A percentile compares a stretch with the other conserved stretches of the same genome.
phyloP scores from a whole-genome alignment of 2,888 invertebrate genomes.

The Nowickia ferox region DNA sequence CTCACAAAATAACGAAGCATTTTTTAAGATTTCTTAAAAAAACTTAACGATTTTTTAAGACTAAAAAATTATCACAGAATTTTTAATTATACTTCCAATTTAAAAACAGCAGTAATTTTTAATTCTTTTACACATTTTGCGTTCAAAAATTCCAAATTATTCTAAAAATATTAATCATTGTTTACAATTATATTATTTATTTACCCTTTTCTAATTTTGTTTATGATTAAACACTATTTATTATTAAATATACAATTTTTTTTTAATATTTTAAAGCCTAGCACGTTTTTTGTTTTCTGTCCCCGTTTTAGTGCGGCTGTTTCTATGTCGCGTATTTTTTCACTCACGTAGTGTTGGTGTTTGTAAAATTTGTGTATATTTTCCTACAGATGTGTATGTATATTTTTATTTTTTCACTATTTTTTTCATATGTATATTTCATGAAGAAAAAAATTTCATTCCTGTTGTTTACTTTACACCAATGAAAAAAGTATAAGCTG shows the following conservation, averaged over 20 bases:
- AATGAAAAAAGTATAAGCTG: constrained; percentile 25
- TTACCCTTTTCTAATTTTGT: constrained; percentile 46
- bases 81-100: constrained; percentile 22
- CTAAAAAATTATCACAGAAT: constrained; percentile 9
- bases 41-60: background rate
- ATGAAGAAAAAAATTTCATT: constrained; percentile 46
- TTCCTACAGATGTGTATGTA: constrained; percentile 64
- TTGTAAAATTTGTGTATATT: constrained; percentile 70
- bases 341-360: constrained; percentile 59
- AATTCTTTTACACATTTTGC: constrained; percentile 5
- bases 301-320: constrained; percentile 70
- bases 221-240: constrained; percentile 37
- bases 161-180: constrained; percentile 15
- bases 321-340: constrained; percentile 70
- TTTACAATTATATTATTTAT: constrained; percentile 48
- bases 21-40: constrained; percentile 37
- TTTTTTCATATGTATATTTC: constrained; percentile 44
- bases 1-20: constrained; percentile 41
- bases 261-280: constrained; percentile 52
- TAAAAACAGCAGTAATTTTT: background rate
- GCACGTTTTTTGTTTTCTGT: constrained; percentile 71
- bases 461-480: constrained; percentile 61
- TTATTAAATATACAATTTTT: constrained; percentile 46
- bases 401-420: constrained; percentile 62
- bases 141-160: constrained; percentile 2